Base-by-base conservation (phyloP, 2,888 invertebrate genomes). In the Chalcis sispes region DNA sequence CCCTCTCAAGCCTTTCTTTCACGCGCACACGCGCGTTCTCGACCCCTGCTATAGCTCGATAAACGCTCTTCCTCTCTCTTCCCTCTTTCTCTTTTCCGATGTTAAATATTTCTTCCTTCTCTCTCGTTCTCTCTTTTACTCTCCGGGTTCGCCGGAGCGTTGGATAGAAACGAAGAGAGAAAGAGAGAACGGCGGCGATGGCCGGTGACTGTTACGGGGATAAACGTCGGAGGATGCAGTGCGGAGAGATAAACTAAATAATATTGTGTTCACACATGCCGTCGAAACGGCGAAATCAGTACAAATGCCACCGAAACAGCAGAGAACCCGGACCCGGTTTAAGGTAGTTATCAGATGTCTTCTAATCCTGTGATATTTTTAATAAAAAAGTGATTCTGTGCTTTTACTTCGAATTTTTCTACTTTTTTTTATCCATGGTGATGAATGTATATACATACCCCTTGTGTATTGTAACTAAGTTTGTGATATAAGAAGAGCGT, bases 241-340 rank as follows among this genome's bases (percentile, higher is more conserved):
- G n/a, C n/a, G n/a, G n/a, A n/a, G n/a, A n/a, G n/a, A n/a, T n/a
- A n/a, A n/a, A n/a, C n/a, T n/a, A n/a, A n/a, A n/a, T n/a, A n/a
- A 8, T n/a, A 27, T 56, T 27, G 15, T 36, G 50, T 42, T 29
- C 32, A 59, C 62, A 65, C 52, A 72, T 76, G 76, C 67, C 72
- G 65, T 50, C 62, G 54, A 40, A 18, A n/a, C 67, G 59, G 72
- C 66, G 27, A 29, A 27, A 42, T 4, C 50, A 27, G 72, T 32
- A 79, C 81, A 85, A 83, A 87, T 86, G 86, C 82, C 85, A 77
- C 80, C 85, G 46, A 84, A 84, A 79, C 83, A 84, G 72, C 84
- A 79, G 77, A 83, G 82, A 80, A 79, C 79, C 36, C 84, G 84
- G 58, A 82, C 85, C 59, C 83, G 85, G 80, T 86, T 86, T 77